phyloP scores from a whole-genome alignment of 2,797 vertebrate genomes.

The Enteromius afrohamiltoni region DNA sequence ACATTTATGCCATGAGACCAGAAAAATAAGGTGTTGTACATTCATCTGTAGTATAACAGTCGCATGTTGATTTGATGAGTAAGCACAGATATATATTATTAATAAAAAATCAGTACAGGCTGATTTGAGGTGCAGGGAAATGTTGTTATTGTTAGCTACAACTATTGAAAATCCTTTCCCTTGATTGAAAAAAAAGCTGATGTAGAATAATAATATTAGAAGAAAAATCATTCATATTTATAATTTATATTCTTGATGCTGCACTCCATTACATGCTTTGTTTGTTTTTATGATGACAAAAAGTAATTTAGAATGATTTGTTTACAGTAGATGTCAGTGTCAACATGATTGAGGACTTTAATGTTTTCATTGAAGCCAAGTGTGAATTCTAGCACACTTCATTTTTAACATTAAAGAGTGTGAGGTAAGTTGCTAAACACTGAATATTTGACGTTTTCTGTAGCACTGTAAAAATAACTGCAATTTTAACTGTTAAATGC shows the following conservation, averaged over 20 bases:
- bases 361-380: background rate
- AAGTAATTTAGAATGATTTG: background rate
- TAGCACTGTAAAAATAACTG: too few species aligned
- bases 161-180: background rate
- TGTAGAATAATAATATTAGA: background rate
- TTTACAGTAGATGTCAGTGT: background rate
- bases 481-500: too few species aligned
- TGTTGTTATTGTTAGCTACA: background rate
- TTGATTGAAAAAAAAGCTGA: background rate
- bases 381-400: conserved; percentile 1
- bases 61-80: background rate
- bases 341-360: background rate
- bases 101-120: background rate
- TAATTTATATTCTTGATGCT: background rate
- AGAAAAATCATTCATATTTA: background rate
- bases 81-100: background rate
- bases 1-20: too few species aligned
- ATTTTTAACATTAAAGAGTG: background rate
- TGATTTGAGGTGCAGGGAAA: background rate
- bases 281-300: background rate
- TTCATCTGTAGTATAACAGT: background rate
- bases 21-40: background rate
- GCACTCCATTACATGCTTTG: background rate
- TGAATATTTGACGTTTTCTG: background rate
- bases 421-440: background rate